phyloP scores from a whole-genome alignment of 2,888 invertebrate genomes.

The Pseudococcus jackbeardsleyi region DNA sequence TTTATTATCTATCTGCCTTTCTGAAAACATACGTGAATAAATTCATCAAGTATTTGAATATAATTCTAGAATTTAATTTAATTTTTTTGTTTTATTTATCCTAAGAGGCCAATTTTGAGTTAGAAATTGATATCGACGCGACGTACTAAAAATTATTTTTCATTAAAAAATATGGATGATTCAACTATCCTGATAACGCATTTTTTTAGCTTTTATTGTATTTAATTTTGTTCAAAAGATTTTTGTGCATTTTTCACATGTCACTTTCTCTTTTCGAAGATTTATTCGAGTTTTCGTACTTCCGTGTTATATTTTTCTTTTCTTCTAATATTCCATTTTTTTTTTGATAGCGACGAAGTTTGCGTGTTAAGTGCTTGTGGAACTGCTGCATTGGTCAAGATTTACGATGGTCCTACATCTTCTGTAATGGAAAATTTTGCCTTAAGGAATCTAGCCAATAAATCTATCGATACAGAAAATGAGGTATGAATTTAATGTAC shows the following conservation, averaged over 20 bases:
- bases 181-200: no score
- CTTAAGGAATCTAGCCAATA: background rate
- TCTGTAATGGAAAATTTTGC: background rate
- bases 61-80: no score
- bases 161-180: no score
- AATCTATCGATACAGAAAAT: constrained; percentile 31
- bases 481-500: constrained; percentile 15
- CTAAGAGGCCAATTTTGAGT: no score
- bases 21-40: no score
- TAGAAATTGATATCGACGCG: no score
- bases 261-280: background rate
- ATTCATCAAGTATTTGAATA: no score
- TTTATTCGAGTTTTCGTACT: background rate
- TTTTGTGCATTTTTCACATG: no score
- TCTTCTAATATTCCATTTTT: constrained; percentile 4
- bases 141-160: no score
- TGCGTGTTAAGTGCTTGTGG: constrained; percentile 94
- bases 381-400: constrained; percentile 80
- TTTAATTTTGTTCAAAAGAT: background rate
- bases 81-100: no score
- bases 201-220: background rate
- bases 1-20: no score
- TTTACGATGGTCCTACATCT: constrained; percentile 56
- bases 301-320: background rate
- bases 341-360: constrained; percentile 85